Conservation (phyloP, 1,140 invertebrate species). For the Bombus consobrinus region DNA sequence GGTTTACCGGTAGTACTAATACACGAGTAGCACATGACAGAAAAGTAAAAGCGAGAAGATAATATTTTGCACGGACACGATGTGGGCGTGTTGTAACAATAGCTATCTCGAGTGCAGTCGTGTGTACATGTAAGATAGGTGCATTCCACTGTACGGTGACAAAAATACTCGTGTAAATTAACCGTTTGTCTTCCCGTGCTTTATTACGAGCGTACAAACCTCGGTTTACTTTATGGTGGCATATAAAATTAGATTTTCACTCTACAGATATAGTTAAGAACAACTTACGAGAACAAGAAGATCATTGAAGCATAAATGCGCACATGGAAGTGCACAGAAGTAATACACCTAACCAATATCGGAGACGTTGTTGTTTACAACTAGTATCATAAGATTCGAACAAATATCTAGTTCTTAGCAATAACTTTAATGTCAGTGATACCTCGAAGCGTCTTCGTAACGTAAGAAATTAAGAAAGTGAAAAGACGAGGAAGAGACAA, state of each 20-base stretch:
- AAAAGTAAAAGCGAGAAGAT: slow-evolving; percentile 31
- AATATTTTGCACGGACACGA: slow-evolving; percentile 13
- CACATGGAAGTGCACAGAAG: no score
- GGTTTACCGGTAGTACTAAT: not conserved
- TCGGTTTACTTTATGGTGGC: not conserved
- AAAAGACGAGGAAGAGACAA: not conserved
- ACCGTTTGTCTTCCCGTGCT: not conserved
- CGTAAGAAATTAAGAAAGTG: not conserved
- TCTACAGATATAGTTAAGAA: not conserved
- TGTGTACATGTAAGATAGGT: not conserved
- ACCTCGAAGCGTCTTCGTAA: no score
- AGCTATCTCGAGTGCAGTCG: not conserved
- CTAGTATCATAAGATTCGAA: not conserved
- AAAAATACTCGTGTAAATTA: slow-evolving; percentile 11
- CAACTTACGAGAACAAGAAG: not conserved
- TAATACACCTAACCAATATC: not conserved
- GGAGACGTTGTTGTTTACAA: not conserved
- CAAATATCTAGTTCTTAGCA: not conserved
- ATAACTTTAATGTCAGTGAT: no score
- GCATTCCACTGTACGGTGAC: slow-evolving; percentile 29
- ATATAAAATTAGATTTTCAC: not conserved
- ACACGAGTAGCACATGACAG: not conserved
- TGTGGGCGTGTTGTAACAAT: slow-evolving; percentile 45
- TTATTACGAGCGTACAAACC: not conserved
- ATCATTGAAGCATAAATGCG: no score